Evolutionary conservation across 2,797 vertebrate species (phyloP).

Genomic region (Salmo trutta): DNA sequence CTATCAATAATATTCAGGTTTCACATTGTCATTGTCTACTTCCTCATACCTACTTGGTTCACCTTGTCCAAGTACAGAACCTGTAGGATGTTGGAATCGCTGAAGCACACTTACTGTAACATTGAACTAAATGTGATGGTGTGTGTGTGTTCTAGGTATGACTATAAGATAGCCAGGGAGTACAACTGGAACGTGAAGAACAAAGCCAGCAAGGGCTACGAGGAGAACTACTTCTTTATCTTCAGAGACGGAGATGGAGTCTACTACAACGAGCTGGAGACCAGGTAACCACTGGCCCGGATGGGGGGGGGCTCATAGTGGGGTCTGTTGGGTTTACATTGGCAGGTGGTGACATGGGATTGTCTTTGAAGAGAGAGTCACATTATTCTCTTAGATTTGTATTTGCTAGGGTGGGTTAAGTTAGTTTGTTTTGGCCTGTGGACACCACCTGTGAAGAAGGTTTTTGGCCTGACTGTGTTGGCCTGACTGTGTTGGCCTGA

Average conservation of each 20-base stretch:
- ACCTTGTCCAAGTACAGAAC: background rate
- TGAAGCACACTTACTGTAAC: background rate
- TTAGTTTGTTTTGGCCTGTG: background rate
- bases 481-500: conserved; percentile 10
- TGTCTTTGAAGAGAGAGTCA: background rate
- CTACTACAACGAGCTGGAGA: conserved; percentile 96
- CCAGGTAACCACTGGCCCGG: conserved; percentile 70
- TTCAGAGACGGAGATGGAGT: conserved; percentile 93
- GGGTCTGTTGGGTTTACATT: background rate
- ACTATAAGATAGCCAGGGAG: conserved; percentile 95
- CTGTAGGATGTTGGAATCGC: background rate
- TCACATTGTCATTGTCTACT: background rate
- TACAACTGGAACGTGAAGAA: conserved; percentile 99
- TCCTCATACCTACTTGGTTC: background rate
- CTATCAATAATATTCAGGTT: background rate
- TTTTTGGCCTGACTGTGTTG: background rate
- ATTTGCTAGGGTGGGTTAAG: background rate
- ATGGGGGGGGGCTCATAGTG: background rate
- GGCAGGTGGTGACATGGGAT: background rate
- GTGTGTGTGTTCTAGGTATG: conserved; percentile 77
- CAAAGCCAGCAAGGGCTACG: conserved; percentile 96
- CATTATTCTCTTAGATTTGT: background rate
- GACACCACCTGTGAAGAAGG: background rate
- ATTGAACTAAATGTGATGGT: background rate
- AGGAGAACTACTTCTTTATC: conserved; percentile 98